These are phyloP conservation scores for Hermetia illucens DNA, from an alignment of 1,140 invertebrate genomes.

Conservation along the genomic window DNA sequence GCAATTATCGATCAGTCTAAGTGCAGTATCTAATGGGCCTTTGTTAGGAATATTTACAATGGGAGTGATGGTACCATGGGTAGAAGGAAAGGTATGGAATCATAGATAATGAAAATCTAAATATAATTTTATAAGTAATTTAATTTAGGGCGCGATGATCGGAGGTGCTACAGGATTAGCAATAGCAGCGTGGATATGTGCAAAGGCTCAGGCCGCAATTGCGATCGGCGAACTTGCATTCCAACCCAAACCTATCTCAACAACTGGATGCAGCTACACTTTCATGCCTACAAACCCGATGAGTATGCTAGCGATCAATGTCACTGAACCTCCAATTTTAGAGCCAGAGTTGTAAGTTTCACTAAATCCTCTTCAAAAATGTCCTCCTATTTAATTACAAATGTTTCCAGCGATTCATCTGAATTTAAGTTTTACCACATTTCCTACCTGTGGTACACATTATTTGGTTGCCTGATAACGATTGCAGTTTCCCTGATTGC, in stretches of 20 bases:
- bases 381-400: too few species aligned
- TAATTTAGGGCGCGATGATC: constrained; percentile 46
- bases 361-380: too few species aligned
- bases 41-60: constrained; percentile 65
- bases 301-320: constrained; percentile 9
- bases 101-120: constrained; percentile 10
- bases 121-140: constrained; percentile 3
- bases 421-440: constrained; percentile 41
- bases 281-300: constrained; percentile 15
- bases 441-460: constrained; percentile 53
- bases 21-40: constrained; percentile 56
- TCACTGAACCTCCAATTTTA: constrained; percentile 5
- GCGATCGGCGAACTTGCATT: constrained; percentile 42
- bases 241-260: constrained; percentile 46
- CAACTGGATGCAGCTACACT: constrained; percentile 55
- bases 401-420: too few species aligned
- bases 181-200: constrained; percentile 70
- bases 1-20: constrained; percentile 47
- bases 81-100: constrained; percentile 57
- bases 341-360: constrained; percentile 8
- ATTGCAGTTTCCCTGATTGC: constrained; percentile 45
- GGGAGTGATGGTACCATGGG: constrained; percentile 67
- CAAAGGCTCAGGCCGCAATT: constrained; percentile 61
- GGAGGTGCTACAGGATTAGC: constrained; percentile 58
- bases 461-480: constrained; percentile 45